These are phyloP conservation scores for Drosophila infuscata DNA, from an alignment of 2,888 invertebrate genomes.

Conservation along the genomic window DNA sequence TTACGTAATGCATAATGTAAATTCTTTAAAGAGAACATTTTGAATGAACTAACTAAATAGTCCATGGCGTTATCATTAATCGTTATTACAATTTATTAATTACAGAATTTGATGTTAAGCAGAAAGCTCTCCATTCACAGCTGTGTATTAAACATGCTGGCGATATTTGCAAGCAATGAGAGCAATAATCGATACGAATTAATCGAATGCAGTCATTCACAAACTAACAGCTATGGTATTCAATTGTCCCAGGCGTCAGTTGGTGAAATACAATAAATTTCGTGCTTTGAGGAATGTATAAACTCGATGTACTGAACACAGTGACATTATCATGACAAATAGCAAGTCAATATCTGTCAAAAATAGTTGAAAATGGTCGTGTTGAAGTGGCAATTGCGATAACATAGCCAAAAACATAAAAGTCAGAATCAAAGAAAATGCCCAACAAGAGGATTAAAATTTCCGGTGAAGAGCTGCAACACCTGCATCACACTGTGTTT, in stretches of 20 bases:
- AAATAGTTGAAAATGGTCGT: slow-evolving; percentile 2
- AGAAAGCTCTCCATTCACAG: background rate
- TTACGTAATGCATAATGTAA: no score
- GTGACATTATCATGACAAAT: slow-evolving; percentile 16
- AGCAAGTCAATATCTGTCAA: background rate
- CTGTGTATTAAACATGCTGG: slow-evolving; percentile 1
- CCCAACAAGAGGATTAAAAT: background rate
- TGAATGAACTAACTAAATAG: no score
- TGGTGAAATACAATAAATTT: background rate
- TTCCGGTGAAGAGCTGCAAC: slow-evolving; percentile 9
- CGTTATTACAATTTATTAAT: no score
- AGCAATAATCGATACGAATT: background rate
- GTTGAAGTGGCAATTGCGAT: background rate
- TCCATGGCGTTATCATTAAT: no score
- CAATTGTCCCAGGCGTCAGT: background rate
- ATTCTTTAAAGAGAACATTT: no score
- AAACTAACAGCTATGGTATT: slow-evolving; percentile 4
- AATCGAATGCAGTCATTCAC: background rate
- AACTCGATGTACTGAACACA: background rate
- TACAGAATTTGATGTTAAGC: background rate
- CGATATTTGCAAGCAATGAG: slow-evolving; percentile 15
- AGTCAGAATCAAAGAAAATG: slow-evolving; percentile 10
- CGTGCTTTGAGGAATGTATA: background rate
- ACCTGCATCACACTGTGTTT: slow-evolving; percentile 56
- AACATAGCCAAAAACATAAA: slow-evolving; percentile 14